Base-by-base conservation (phyloP, 2,888 invertebrate genomes). In the Drosophila bunnanda region DNA sequence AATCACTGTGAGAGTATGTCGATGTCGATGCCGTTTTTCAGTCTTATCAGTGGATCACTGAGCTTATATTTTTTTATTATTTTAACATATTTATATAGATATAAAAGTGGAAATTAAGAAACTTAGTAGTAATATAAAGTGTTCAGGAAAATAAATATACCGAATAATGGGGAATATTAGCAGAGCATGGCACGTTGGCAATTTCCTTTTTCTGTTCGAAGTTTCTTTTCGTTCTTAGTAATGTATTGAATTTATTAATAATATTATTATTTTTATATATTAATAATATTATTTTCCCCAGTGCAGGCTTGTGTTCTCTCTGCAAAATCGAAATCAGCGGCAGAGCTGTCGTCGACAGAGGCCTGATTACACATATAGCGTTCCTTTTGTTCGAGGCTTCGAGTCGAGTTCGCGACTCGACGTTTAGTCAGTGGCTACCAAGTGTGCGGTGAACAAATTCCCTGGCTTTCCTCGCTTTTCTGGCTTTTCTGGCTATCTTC, bases 351-450 rank as follows among this genome's bases (percentile, higher is more conserved):
- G 60, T 62, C 72, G 64, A 74, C 67, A 44, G 41, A 55, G 66
- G 59, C 66, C 81, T 65, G 83, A 88, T 84, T 85, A 87, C 66
- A 62, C 67, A 41, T 60, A 32, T 65, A 22, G 15, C 6, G 55
- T 65, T 80, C 67, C 86, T 84, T 84, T 84, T 84, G 83, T 84
- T 84, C 88, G 83, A 84, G 88, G 83, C 65, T 85, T 84, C 83
- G 57, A 77, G 86, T 79, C 75, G 83, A 80, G 82, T 68, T 77
- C 68, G 78, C 69, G 59, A 68, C 66, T 46, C 60, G 70, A 66
- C 69, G 57, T 56, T 48, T 66, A 77, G 64, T 58, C 73, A 78
- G 77, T 78, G 85, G 78, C 62, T 77, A 80, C 57, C 80, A 82
- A 82, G 79, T 77, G 85, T 77, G 70, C 65, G 84, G 65, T 52